Evolutionary conservation across 2,797 vertebrate genomes (phyloP).

Genomic region (Lemur catta): DNA sequence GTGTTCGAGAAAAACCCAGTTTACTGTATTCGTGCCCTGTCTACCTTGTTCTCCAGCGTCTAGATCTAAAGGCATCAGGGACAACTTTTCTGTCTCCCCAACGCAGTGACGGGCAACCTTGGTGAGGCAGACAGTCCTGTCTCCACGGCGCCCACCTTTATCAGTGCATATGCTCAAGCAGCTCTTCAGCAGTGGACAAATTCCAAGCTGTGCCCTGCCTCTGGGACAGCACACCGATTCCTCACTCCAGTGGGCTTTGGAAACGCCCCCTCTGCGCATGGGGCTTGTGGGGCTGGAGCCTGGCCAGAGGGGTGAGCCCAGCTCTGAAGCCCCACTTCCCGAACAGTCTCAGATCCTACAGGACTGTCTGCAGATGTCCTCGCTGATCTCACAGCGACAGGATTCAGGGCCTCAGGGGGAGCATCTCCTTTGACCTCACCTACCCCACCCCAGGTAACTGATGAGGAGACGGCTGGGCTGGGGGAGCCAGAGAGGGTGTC

Average conservation of each 20-base stretch:
- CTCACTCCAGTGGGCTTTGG: neutral
- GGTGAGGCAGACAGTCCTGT: fast-evolving
- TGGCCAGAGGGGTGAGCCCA: too few species aligned
- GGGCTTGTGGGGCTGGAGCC: neutral
- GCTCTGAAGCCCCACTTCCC: neutral
- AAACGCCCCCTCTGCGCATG: neutral
- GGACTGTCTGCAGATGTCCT: neutral
- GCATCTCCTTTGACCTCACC: neutral
- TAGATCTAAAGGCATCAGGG: neutral
- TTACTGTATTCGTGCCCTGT: neutral
- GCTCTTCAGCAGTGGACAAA: neutral
- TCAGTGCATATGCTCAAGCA: fast-evolving
- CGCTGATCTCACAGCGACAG: neutral
- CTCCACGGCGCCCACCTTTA: neutral
- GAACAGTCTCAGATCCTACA: neutral
- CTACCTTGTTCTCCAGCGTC: neutral
- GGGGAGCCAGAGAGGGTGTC: too few species aligned
- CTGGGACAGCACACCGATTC: neutral
- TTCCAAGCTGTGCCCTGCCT: neutral
- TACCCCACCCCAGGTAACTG: fast-evolving
- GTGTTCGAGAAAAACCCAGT: neutral
- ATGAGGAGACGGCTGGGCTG: neutral
- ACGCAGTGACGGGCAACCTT: neutral
- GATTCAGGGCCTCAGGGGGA: neutral
- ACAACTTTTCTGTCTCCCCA: neutral